Percentiles rank a stretch among this genome's conserved stretches.
Evolutionary conservation across 2,113 vertebrate species (phyloP).

Genomic region (Theristicus caerulescens): DNA sequence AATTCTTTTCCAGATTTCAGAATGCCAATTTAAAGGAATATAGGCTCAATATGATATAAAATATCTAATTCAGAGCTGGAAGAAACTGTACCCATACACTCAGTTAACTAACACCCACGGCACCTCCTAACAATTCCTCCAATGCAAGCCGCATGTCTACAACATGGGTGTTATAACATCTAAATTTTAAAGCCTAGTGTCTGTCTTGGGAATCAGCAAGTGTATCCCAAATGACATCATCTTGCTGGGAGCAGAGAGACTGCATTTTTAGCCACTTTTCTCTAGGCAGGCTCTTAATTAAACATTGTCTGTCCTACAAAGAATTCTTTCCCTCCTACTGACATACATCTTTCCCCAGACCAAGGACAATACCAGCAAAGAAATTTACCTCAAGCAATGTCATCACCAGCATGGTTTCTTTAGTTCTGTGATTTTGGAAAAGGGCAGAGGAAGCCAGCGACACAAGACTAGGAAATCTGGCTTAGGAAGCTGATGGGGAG

Average conservation of each 20-base stretch:
- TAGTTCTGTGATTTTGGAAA: neutral
- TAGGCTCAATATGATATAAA: neutral
- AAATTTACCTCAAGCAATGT: neutral
- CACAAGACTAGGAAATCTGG: neutral
- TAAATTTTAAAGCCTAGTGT: neutral
- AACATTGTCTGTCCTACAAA: neutral
- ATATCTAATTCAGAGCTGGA: neutral
- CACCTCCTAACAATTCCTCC: neutral
- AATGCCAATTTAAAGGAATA: neutral
- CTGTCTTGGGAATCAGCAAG: neutral
- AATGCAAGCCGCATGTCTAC: neutral
- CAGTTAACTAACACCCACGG: neutral
- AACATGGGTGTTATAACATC: neutral
- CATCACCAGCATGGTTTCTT: neutral
- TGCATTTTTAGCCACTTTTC: neutral
- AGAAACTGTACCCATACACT: rapidly evolving
- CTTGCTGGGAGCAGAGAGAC: neutral
- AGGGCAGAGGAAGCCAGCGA: neutral
- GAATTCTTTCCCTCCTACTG: neutral
- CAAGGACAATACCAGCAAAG: neutral
- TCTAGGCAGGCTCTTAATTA: neutral
- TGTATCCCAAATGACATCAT: neutral
- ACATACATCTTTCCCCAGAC: neutral
- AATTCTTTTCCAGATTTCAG: neutral
- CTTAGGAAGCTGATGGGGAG: neutral